phyloP scores from a whole-genome alignment of 1,140 invertebrate genomes.

The Nasonia vitripennis region DNA sequence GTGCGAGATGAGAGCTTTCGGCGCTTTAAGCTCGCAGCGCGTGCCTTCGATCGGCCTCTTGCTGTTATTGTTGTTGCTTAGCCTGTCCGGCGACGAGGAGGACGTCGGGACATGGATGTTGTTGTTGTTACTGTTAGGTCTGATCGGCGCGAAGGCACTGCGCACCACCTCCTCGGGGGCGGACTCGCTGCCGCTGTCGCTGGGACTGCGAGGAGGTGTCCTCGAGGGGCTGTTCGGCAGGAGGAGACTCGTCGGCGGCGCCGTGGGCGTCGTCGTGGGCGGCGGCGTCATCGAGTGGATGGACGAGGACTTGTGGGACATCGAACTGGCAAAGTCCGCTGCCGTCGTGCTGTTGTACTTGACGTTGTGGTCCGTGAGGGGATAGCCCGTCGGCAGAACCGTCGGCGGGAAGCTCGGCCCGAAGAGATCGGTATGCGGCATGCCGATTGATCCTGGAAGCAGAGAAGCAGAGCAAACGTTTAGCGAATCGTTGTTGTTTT shows the following conservation, averaged over 20 bases:
- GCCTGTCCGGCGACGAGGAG: constrained; percentile 77
- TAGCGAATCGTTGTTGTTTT: constrained; percentile 35
- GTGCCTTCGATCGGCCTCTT: constrained; percentile 59
- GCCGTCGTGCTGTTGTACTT: constrained; percentile 57
- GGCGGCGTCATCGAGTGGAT: constrained; percentile 34
- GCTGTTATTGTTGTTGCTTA: background rate
- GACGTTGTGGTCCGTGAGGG: constrained; percentile 62
- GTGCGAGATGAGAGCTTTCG: constrained; percentile 72
- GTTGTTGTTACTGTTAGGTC: constrained; percentile 58
- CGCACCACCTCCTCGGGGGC: constrained; percentile 82
- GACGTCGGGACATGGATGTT: constrained; percentile 60
- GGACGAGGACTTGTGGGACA: constrained; percentile 11
- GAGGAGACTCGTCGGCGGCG: background rate
- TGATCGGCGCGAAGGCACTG: constrained; percentile 81
- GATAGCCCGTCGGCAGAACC: constrained; percentile 64
- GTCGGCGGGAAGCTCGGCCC: constrained; percentile 63
- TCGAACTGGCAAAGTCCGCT: background rate
- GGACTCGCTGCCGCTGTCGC: constrained; percentile 72
- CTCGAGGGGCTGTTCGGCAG: constrained; percentile 59
- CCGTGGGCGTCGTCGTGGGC: background rate
- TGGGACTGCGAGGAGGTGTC: constrained; percentile 68
- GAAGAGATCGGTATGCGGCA: constrained; percentile 67
- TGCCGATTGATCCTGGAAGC: constrained; percentile 67
- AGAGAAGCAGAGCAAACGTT: constrained; percentile 49
- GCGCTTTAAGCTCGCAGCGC: constrained; percentile 79